Evolutionary conservation across 1,140 invertebrate species (phyloP).

Genomic region (Dufourea novaeangliae): DNA sequence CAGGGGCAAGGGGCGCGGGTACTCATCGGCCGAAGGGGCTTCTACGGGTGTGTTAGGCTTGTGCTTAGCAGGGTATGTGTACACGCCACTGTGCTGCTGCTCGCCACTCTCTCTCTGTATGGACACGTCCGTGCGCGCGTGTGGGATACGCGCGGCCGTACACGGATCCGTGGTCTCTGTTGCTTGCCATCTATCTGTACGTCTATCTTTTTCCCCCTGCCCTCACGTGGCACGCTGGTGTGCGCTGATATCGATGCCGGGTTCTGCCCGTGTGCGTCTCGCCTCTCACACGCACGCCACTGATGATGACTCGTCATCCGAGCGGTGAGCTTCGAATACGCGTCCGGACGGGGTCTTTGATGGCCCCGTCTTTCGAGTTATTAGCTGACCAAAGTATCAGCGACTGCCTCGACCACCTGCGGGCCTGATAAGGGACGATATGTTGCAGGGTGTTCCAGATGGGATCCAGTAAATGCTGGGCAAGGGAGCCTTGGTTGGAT

Average conservation of each 20-base stretch:
- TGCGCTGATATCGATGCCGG: conserved; percentile 46
- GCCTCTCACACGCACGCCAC: conserved; percentile 15
- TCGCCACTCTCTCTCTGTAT: conserved; percentile 30
- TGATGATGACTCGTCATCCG: conserved; percentile 41
- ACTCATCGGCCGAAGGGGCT: conserved; percentile 75
- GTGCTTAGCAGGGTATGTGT: conserved; percentile 70
- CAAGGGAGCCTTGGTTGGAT: background rate
- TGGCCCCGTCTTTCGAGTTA: conserved; percentile 38
- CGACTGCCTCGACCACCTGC: conserved; percentile 37
- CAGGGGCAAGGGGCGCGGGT: conserved; percentile 71
- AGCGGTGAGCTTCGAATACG: conserved; percentile 10
- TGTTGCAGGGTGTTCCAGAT: background rate
- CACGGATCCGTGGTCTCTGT: conserved; percentile 48
- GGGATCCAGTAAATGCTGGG: background rate
- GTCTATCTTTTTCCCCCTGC: conserved; percentile 30
- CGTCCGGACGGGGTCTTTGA: conserved; percentile 22
- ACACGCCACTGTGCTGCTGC: conserved; percentile 37
- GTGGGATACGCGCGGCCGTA: conserved; percentile 46
- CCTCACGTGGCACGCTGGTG: background rate
- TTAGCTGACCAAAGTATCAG: conserved; percentile 29
- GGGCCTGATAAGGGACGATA: conserved; percentile 35
- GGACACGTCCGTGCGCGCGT: conserved; percentile 25
- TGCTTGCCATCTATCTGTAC: conserved; percentile 42
- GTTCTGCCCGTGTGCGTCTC: conserved; percentile 15
- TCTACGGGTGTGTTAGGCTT: conserved; percentile 69